A percentile compares a stretch with the other conserved stretches of the same genome.
Evolutionary conservation across 2,888 invertebrate species (phyloP).

Genomic region (Ceratothoa steindachneri): DNA sequence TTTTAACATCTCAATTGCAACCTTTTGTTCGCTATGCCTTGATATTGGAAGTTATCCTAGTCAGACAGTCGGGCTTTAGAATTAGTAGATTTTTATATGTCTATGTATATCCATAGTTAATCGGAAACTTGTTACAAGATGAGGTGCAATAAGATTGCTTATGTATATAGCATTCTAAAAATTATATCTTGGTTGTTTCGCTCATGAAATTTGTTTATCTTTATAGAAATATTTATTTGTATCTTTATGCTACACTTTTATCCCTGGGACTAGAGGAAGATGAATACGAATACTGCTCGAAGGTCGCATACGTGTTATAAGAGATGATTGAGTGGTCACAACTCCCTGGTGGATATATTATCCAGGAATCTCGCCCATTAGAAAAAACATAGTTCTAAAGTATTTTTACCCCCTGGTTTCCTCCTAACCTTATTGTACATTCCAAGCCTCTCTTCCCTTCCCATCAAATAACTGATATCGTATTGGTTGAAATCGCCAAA

Average conservation of each 20-base stretch:
- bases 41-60: slow-evolving; percentile 11
- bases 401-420: no score
- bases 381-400: no score
- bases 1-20: not conserved
- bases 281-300: no score
- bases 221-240: not conserved
- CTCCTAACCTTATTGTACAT: no score
- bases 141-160: not conserved
- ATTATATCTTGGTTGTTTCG: not conserved
- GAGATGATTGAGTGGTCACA: no score
- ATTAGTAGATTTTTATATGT: not conserved
- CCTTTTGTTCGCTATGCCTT: not conserved
- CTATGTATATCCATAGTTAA: not conserved
- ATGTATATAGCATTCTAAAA: not conserved
- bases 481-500: no score
- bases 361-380: no score
- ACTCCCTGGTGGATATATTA: no score
- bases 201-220: not conserved
- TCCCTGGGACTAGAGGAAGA: no score
- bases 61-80: slow-evolving; percentile 9
- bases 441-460: no score
- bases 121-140: not conserved
- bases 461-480: no score
- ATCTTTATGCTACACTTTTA: not conserved
- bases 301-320: no score